These are phyloP conservation scores for Pristionchus pacificus DNA, from an alignment of 1,140 invertebrate genomes.

Conservation along the genomic window DNA sequence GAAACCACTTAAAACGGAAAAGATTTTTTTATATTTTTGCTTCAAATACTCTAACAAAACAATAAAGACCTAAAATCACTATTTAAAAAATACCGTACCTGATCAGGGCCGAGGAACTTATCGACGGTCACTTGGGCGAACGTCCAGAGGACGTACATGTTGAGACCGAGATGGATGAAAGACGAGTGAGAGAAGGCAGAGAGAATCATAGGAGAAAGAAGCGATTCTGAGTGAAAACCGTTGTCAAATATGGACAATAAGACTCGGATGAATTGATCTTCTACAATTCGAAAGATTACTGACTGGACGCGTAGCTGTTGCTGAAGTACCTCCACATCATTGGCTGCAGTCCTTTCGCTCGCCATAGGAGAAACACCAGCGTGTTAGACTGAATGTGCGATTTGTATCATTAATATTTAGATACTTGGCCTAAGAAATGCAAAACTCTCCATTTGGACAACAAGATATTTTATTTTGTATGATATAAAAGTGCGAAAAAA, in stretches of 20 bases:
- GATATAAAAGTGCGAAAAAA: too few relatives aligned
- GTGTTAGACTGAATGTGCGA: constrained; percentile 65
- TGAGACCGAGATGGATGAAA: constrained; percentile 76
- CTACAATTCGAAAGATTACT: constrained; percentile 46
- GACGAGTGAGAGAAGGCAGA: constrained; percentile 89
- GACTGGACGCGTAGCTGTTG: constrained; percentile 73
- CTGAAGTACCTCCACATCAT: constrained; percentile 81
- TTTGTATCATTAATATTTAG: background rate
- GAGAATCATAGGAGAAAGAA: constrained; percentile 81
- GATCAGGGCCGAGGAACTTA: constrained; percentile 75
- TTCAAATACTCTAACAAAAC: background rate
- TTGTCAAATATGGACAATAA: constrained; percentile 26
- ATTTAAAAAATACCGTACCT: constrained; percentile 36
- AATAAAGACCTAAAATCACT: constrained; percentile 8
- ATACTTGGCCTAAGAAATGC: constrained; percentile 4
- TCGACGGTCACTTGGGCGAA: constrained; percentile 68
- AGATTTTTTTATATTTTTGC: background rate
- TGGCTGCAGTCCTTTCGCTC: constrained; percentile 69
- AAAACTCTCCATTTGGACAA: constrained; percentile 63
- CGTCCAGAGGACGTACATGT: constrained; percentile 70
- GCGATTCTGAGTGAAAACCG: constrained; percentile 64
- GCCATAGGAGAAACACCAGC: constrained; percentile 78
- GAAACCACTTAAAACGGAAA: too few relatives aligned
- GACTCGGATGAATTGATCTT: too few relatives aligned
- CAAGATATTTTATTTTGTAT: too few relatives aligned